Base-by-base conservation (phyloP, 2,113 vertebrate species). In the Solenodon paradoxus region DNA sequence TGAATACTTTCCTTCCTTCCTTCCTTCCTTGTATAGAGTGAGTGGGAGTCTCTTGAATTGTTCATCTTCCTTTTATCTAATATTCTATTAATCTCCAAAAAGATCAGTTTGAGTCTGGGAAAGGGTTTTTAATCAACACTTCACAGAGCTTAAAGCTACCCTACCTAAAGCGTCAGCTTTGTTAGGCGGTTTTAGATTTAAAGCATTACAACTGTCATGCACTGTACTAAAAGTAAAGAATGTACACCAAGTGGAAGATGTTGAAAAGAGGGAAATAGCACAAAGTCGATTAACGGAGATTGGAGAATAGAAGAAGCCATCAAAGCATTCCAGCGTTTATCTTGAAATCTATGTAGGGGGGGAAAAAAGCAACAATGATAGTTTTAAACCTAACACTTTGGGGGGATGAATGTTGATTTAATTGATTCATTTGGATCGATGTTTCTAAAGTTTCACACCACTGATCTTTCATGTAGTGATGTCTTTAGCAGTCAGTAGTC, bases 11-110 rank as follows among this genome's bases (percentile, higher is more conserved):
- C 88, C 94, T 97, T 94, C 81, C 89, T 86, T 94, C 81, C 89
- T 86, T 86, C 64, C 93, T 95, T 96, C 91, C 96, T 96, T 96
- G 93, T 97, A 92, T 85, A 90, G 89, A 86, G 91, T 96, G 92
- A 97, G 90, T 92, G 95, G 97, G 94, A 96, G 89, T 96, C 96
- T 97, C 95, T 97, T 96, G 94, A 96, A 97, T 96, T 97, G 96
- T 97, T 90, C 75, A 3, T 93, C 95, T 97, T 88, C 75, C 51
- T 92, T 97, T 96, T 63, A 96, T 53, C 89, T 96, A 53, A 94
- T 94, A 85, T 78, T 97, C 93, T 95, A 94, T 97, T 98, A 96
- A 97, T 97, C 97, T 97, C 92, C 90, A 88, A 95, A 97, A 97
- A 97, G 93, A 96, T 95, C 95, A 96, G 95, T 96, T 97, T 96